A percentile compares a stretch with the other conserved stretches of the same genome.
Evolutionary conservation across 2,888 invertebrate genomes (phyloP).

Genomic region (Lycaena phlaeas): DNA sequence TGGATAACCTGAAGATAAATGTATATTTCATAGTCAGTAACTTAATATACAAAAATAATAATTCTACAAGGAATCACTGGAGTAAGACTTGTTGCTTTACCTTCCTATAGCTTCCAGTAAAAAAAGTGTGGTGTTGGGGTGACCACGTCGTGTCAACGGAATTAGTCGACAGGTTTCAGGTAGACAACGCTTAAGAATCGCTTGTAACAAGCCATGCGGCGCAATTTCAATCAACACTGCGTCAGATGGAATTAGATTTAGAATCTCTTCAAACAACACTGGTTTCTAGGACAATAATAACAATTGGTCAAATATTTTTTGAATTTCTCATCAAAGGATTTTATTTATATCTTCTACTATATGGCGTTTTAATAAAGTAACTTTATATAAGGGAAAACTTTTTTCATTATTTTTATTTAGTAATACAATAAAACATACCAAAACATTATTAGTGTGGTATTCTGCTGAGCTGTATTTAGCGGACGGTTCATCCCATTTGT

Average conservation of each 20-base stretch:
- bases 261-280: slow-evolving; percentile 82
- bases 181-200: slow-evolving; percentile 83
- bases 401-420: neutral
- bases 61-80: neutral
- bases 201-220: slow-evolving; percentile 87
- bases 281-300: slow-evolving; percentile 40
- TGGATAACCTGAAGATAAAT: slow-evolving; percentile 74
- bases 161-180: slow-evolving; percentile 73
- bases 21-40: neutral
- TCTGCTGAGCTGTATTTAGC: slow-evolving; percentile 79
- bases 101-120: slow-evolving; percentile 68
- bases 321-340: too few relatives aligned
- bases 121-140: slow-evolving; percentile 69
- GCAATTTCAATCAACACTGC: slow-evolving; percentile 88
- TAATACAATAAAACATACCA: slow-evolving; percentile 58
- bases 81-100: too few relatives aligned
- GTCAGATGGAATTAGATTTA: slow-evolving; percentile 79
- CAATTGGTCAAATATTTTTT: neutral
- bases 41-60: neutral
- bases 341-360: too few relatives aligned
- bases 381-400: neutral
- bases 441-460: slow-evolving; percentile 86
- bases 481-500: slow-evolving; percentile 65
- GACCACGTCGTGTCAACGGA: slow-evolving; percentile 79
- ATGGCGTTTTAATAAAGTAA: too few relatives aligned